Conservation (phyloP, 2,113 vertebrate genomes). For the chimpanzee (Pan troglodytes) region NHGRI_mPanTro3-v2.1_pri NC_072402.2:168157501-168158000, state of each 20-base stretch:
- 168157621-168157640: neutral
- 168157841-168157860: neutral
- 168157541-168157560: neutral
- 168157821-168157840: neutral
- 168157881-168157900: neutral
- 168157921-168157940: neutral
- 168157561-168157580: neutral
- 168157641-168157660: neutral
- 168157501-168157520: neutral
- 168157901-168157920: too few relatives aligned
- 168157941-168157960: neutral
- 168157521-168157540: neutral
- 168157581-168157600: neutral
- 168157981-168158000: neutral
- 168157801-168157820: neutral
- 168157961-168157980: fast-evolving
- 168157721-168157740: neutral
- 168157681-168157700: neutral
- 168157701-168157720: neutral
- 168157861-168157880: neutral
- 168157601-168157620: neutral
- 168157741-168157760: neutral
- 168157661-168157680: neutral
- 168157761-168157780: neutral
- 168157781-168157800: neutral